These are phyloP conservation scores for Platyscapa corneri DNA, from an alignment of 1,140 invertebrate genomes.

Conservation along the genomic window DNA sequence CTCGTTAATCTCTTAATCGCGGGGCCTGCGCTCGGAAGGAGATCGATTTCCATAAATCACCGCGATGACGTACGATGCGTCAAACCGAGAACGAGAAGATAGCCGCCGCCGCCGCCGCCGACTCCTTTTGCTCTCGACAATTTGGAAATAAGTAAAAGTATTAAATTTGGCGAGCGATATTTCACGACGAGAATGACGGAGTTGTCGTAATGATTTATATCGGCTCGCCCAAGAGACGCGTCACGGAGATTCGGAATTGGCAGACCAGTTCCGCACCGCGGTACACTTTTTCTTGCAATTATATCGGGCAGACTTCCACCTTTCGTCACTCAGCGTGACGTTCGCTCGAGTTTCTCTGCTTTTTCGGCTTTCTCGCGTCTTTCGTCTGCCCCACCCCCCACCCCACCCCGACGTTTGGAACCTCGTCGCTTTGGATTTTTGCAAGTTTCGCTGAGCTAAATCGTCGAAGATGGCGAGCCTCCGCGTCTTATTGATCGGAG, in stretches of 20 bases:
- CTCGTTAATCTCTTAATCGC: background rate
- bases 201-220: constrained; percentile 1
- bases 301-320: background rate
- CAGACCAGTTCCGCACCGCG: background rate
- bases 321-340: background rate
- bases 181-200: background rate
- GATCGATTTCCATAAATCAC: background rate
- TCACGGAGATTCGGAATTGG: background rate
- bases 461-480: no score
- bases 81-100: no score
- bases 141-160: constrained; percentile 5
- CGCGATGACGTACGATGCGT: no score
- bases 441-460: no score
- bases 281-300: background rate
- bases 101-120: no score
- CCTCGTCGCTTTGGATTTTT: no score
- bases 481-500: no score
- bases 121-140: no score
- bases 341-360: background rate
- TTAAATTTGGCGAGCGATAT: background rate
- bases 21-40: no score
- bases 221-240: background rate
- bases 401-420: no score
- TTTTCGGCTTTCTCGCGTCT: background rate
- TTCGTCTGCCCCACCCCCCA: no score